Evolutionary conservation across 2,113 vertebrate species (phyloP), one percentile per base, ranked within the genome.

Genomic region (Phalacrocorax brasilianus): DNA sequence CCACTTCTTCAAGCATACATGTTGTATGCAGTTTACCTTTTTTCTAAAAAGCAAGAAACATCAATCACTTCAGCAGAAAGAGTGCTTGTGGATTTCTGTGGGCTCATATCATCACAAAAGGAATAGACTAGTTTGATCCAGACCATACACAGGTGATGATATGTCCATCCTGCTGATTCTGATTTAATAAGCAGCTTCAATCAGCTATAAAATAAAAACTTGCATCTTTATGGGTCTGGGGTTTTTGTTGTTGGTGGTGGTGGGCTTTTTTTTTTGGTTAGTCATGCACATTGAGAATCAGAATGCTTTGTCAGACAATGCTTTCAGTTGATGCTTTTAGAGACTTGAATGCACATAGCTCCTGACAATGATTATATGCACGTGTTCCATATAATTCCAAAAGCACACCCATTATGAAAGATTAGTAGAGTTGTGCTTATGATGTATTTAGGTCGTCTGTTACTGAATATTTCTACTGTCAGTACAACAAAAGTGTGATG

Each of bases 401-500:
- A 96, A 97, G 92, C 95, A 94, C 92, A 91, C 78, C 75, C 91
- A 88, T 96, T 95, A 75, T 80, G 95, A 97, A 98, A 97, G 96
- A 96, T 95, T 85, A 96, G 96, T 96, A 96, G 71, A 93, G 93
- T 92, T 52, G 65, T 88, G 97, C 96, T 94, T 95, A 91, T 97
- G 96, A 96, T 97, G 95, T 97, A 97, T 98, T 97, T 97, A 97
- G 97, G 97, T 97, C n/a, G 17, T 97, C 96, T 94, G 97, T 96
- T 97, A 95, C 78, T 85, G 98, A 98, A 97, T 98, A 98, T 97
- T 98, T 98, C 98, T 94, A 96, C 97, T 98, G 97, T 98, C 97
- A 97, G 96, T 97, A 95, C 95, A 98, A 98, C 98, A 98, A 98
- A 98, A 97, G 98, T 97, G 97, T 98, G 98, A 99, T 98, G 98